Evolutionary conservation across 2,888 invertebrate genomes (phyloP).

Genomic region (Cyclophora punctaria): DNA sequence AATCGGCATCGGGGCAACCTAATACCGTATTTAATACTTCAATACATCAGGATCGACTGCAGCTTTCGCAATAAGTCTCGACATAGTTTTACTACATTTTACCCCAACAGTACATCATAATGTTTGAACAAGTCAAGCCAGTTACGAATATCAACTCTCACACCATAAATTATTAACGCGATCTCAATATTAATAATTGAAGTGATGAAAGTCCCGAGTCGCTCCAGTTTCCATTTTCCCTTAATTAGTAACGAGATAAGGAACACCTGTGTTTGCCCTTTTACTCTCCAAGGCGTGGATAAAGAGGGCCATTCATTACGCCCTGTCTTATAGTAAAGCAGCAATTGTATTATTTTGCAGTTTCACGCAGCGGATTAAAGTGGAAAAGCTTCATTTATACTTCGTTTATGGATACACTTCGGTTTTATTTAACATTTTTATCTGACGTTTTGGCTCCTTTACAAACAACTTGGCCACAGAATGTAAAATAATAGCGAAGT

Average conservation of each 20-base stretch:
- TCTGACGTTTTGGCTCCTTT: too few species aligned
- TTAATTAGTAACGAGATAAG: slow-evolving; percentile 39
- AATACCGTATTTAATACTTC: too few species aligned
- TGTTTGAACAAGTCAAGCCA: neutral
- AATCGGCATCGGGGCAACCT: too few species aligned
- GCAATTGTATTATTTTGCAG: slow-evolving; percentile 2
- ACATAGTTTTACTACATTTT: neutral
- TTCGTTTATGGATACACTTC: too few species aligned
- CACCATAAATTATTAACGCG: slow-evolving; percentile 22
- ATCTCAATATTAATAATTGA: slow-evolving; percentile 27
- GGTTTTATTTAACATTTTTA: too few species aligned
- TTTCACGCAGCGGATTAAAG: too few species aligned
- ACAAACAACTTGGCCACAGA: too few species aligned
- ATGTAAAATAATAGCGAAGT: too few species aligned
- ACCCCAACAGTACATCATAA: neutral
- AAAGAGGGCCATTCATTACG: slow-evolving; percentile 20
- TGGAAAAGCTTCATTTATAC: too few species aligned
- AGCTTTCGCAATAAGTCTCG: too few species aligned
- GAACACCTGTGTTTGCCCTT: slow-evolving; percentile 39
- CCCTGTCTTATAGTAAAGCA: slow-evolving; percentile 11
- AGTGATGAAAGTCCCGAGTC: slow-evolving; percentile 15
- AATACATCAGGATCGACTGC: too few species aligned
- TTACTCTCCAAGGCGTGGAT: slow-evolving; percentile 25
- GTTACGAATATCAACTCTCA: slow-evolving; percentile 15
- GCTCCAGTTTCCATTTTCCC: slow-evolving; percentile 24